Evolutionary conservation across 2,113 vertebrate genomes (phyloP), one percentile per base, ranked within the genome.

Genomic region (Passer montanus): DNA sequence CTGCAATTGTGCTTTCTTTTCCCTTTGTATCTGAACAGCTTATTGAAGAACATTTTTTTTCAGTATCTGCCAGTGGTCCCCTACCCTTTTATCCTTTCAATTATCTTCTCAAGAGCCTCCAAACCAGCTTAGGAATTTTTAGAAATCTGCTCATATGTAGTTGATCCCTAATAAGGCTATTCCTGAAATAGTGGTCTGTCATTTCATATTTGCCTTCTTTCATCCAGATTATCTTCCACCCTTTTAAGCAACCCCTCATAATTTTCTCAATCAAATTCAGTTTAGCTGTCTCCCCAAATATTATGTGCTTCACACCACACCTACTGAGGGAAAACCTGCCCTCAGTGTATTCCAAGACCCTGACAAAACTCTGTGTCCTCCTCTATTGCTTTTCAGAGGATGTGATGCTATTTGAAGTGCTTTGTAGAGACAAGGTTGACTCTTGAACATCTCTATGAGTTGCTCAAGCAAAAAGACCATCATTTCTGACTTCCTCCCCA

Each of bases 71-170:
- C 70, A 47, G 50, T 77, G 84, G 39, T 91, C 13, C 15, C 18
- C 73, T 60, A 28, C 19, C 46, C 31, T 79, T 94, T 91, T 30
- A 79, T 87, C 44, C 62, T 56, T 93, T 79, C 90, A 82, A 47
- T 96, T 93, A 82, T 53, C 24, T 82, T 64, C 82, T 85, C 70
- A 72, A 94, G 70, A 87, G 49, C n/a, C 28, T 89, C 22, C 37
- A 82, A 24, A 28, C 4, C 62, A 56, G 62, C 31, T 64, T 56
- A 64, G 0, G 6, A 41, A 90, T 69, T 94, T 87, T 75, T 55
- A 94, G 87, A 94, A 87, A 82, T n/a, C 27, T 64, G 11, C 1
- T 72, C 84, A 80, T 89, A 76, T 59, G 35, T 72, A 73, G 62
- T n/a, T 63, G 33, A 69, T 60, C 49, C 31, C 79, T 60, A 89